Percentiles rank a stretch among this genome's conserved stretches.
phyloP scores from a whole-genome alignment of 2,113 vertebrate species.

The Notothenia rossii region DNA sequence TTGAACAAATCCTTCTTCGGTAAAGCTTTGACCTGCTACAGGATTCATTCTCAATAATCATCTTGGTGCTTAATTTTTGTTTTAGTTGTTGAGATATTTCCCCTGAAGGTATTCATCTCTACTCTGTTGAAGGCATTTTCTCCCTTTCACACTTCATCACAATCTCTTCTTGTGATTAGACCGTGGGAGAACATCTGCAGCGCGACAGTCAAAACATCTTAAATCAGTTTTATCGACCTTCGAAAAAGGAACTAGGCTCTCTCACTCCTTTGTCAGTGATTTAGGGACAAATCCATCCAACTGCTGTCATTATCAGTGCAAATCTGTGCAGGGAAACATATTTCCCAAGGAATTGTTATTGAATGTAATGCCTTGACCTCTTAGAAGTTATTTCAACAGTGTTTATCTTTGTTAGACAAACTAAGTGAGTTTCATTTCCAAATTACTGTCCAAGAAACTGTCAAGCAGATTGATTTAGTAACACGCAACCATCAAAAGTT shows the following conservation, averaged over 20 bases:
- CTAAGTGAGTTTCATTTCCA: not conserved
- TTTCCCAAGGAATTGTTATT: not conserved
- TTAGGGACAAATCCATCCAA: no score
- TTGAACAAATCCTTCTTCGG: no score
- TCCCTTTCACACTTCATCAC: not conserved
- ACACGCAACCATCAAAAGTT: not conserved
- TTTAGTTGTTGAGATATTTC: no score
- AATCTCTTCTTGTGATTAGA: not conserved
- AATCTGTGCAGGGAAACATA: not conserved
- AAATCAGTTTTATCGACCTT: constrained; percentile 24
- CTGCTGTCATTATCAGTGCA: not conserved
- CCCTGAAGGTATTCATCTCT: not conserved
- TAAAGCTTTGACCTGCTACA: no score
- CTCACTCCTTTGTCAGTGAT: not conserved
- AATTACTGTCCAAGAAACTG: constrained; percentile 10
- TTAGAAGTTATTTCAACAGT: not conserved
- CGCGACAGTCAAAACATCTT: constrained; percentile 49
- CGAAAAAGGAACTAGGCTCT: not conserved
- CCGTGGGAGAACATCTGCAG: constrained; percentile 12
- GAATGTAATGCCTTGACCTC: not conserved
- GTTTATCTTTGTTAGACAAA: not conserved
- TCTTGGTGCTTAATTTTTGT: no score
- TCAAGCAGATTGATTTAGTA: not conserved
- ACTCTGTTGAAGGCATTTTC: not conserved
- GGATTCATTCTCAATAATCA: no score